Base-by-base conservation (phyloP, 2,888 invertebrate genomes). In the Timema podura region DNA sequence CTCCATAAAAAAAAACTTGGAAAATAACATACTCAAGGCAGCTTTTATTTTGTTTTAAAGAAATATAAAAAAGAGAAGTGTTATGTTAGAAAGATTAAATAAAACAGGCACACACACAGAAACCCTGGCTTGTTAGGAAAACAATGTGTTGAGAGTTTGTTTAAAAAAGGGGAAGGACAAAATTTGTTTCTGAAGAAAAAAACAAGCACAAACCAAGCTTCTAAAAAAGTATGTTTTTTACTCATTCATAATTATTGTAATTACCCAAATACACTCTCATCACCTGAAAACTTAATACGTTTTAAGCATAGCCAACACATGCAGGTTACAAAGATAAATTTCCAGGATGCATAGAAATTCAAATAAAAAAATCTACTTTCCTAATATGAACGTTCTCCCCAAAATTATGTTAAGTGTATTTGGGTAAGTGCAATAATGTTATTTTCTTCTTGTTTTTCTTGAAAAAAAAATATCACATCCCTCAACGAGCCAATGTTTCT, bases 401-500 rank as follows among this genome's bases (percentile, higher is more conserved):
- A 51, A 51, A 51, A 11, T 51, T n/a, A 13, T n/a, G 51, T 30
- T 59, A 30, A 30, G 30, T 30, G 59, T 59, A 59, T 59, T 59
- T 59, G 59, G 59, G 59, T 59, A 59, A 59, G 45, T 59, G 59
- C 59, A 59, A 59, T 45, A 59, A 59, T 45, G 7, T 13, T n/a
- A 51, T 13, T 51, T 11, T 51, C 11, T 13, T 9, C 1, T 13
- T 16, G 30, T 13, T 59, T 45, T 8, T 30, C 59, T 30, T 30
- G 30, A 30, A 30, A 30, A 30, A 30, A 30, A 30, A 30, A 30
- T 30, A 59, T 59, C 59, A 59, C 74, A 75, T 73, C 74, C 72
- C 75, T 75, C 75, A 76, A 76, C 76, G 76, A 77, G 76, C 77
- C 78, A 78, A 78, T 77, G 78, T 77, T 78, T 78, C 78, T 77